Conservation (phyloP, 2,888 invertebrate genomes). For the Cephus runcator region DNA sequence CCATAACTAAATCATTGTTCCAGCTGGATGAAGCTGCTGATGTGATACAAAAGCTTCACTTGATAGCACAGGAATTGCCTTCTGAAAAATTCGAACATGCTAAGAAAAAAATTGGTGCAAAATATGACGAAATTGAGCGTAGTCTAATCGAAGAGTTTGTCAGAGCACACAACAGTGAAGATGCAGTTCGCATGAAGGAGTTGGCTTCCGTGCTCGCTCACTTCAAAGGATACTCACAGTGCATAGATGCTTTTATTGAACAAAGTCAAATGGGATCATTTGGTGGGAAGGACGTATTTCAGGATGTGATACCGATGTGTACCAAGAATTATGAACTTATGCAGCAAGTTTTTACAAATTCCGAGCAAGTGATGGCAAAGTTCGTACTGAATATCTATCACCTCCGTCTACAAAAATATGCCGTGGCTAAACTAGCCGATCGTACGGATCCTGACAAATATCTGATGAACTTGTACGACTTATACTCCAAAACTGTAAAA, state of each 20-base stretch:
- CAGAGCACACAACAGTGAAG: conserved; percentile 85
- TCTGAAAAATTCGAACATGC: conserved; percentile 87
- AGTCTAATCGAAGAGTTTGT: conserved; percentile 95
- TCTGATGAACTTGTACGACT: conserved; percentile 86
- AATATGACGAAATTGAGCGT: conserved; percentile 90
- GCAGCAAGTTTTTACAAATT: conserved; percentile 91
- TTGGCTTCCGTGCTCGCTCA: conserved; percentile 92
- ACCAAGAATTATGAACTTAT: conserved; percentile 86
- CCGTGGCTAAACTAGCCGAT: conserved; percentile 83
- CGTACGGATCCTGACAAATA: conserved; percentile 89
- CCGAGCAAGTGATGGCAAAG: conserved; percentile 97
- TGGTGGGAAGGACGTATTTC: conserved; percentile 89
- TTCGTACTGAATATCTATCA: conserved; percentile 96
- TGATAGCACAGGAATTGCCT: conserved; percentile 95
- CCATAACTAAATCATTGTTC: conserved; percentile 39
- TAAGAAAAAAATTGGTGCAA: conserved; percentile 85
- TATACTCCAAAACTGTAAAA: conserved; percentile 87
- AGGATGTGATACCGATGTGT: conserved; percentile 89
- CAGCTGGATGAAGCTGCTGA: conserved; percentile 95
- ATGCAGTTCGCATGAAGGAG: conserved; percentile 90
- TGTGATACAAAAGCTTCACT: conserved; percentile 94
- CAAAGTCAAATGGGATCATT: conserved; percentile 93
- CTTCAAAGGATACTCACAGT: conserved; percentile 96
- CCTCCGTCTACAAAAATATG: conserved; percentile 86
- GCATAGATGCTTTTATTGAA: conserved; percentile 96